Base-by-base conservation (phyloP, 2,113 vertebrate genomes). In the Microcebus lehilahytsara region DNA sequence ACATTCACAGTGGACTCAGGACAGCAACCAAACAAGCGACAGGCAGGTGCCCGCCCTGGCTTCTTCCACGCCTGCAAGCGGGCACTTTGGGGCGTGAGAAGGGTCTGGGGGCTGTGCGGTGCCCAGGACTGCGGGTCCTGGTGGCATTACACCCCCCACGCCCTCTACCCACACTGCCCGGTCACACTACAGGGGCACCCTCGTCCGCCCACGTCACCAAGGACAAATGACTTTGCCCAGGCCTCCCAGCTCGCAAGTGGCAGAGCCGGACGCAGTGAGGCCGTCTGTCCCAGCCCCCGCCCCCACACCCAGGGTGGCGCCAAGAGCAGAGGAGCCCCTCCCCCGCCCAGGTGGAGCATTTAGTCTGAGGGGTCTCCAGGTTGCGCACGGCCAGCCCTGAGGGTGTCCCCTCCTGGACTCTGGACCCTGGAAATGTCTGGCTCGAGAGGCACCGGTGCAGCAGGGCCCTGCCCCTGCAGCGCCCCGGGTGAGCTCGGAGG, bases 391-490 rank as follows among this genome's bases (percentile, higher is more conserved):
- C 32, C n/a, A 0, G 22, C 10, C 42, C 51, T 56, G 22, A 19
- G 42, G 75, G 75, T 74, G 9, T 4, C 23, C 32, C n/a, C 12
- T 42, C 49, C 42, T n/a, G 8, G 40, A 4, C 80, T 32, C 30
- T 23, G 11, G 69, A 9, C 19, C 5, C 2, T n/a, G 27, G 46
- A 25, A 40, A 20, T 3, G 27, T 75, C n/a, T 60, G 34, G 2
- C 10, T 20, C 32, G 11, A 64, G 32, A 11, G 27, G 64, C 67
- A 17, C 37, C 51, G 1, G 4, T 3, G 66, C 6, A 1, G 51
- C 42, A 0, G 62, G 53, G 7, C n/a, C 27, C 37, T 2, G 66
- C 6, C 75, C 17, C 2, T n/a, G 12, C n/a, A 0, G 14, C 0
- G 1, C 7, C 72, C 53, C 5, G 1, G 42, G 32, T 62, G 23